Evolutionary conservation across 1,140 invertebrate genomes (phyloP), one percentile per base, ranked within the genome.

Genomic region (Wasmannia auropunctata): DNA sequence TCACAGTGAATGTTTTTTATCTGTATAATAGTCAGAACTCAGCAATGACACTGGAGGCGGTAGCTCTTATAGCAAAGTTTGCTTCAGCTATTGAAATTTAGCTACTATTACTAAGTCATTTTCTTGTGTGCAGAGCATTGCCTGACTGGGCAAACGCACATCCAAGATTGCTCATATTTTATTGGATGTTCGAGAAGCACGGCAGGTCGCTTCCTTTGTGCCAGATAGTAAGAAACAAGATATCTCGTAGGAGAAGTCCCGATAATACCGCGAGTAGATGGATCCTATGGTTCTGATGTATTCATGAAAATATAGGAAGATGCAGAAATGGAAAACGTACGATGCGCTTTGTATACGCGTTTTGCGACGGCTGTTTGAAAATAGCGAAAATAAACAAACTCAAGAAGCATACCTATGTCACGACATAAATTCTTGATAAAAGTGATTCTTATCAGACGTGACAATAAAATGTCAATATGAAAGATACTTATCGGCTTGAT

Each of bases 181-280:
- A 46, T 40, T 79, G 28, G n/a, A 34, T 37, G 76, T 65, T 72
- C 16, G 34, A 46, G 8, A 69, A 43, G 49, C 14, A 40, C 10
- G 28, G 34, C 16, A 37, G 54, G 67, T 69, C 43, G 62, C 34
- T 72, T 16, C 22, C 46, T 54, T 70, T 81, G 49, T 81, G 11
- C 49, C 34, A 43, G 31, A 70, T 56, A 56, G 34, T 72, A 81
- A 56, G 81, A 86, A 77, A 80, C 88, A 86, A 84, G 87, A 89
- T 90, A 88, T 83, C 88, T 88, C 88, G 85, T 88, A 85, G 79
- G 88, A 87, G 88, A 90, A 91, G 89, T 91, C 76, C 51, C 69
- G 54, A 85, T 90, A 87, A 87, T 90, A 86, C 70, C 77, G 65
- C 83, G 85, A 85, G 84, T 86, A 88, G 86, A 87, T n/a, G 63